Percentiles rank a stretch among this genome's conserved stretches.
Evolutionary conservation across 2,113 vertebrate species (phyloP).

Genomic region (Empidonax traillii): DNA sequence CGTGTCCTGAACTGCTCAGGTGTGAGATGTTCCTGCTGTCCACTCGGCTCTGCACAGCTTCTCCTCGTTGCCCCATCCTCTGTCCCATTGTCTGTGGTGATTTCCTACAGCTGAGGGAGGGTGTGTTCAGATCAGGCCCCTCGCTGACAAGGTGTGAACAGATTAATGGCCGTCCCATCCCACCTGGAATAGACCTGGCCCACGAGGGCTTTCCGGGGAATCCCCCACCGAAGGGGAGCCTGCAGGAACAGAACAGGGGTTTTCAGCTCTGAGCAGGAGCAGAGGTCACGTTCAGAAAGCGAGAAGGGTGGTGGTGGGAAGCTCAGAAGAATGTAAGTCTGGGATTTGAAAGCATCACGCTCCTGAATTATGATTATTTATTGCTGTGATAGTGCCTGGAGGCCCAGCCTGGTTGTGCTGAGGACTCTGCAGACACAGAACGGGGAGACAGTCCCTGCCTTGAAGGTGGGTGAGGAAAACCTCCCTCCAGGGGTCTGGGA

Average conservation of each 20-base stretch:
- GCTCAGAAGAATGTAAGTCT: constrained; percentile 43
- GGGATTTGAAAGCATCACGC: not conserved
- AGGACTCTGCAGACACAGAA: not conserved
- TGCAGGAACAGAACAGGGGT: not conserved
- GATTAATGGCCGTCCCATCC: constrained; percentile 33
- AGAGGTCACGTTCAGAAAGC: constrained; percentile 26
- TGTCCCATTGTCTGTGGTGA: not conserved
- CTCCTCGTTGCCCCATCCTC: not conserved
- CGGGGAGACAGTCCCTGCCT: constrained; percentile 16
- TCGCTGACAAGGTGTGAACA: constrained; percentile 56
- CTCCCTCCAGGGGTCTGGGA: constrained; percentile 31
- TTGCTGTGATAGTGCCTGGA: not conserved
- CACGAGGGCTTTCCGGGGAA: not conserved
- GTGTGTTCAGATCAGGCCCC: not conserved
- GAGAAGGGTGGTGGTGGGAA: not conserved
- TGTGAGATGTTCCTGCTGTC: not conserved
- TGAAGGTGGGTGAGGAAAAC: constrained; percentile 34
- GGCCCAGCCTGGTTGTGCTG: not conserved
- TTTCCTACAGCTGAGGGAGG: constrained; percentile 19
- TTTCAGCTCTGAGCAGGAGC: not conserved
- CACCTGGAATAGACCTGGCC: not conserved
- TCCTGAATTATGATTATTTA: constrained; percentile 59
- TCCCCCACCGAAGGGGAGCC: not conserved
- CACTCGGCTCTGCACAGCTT: not conserved
- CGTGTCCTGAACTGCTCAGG: not conserved